Evolutionary conservation across 2,888 invertebrate genomes (phyloP).

Genomic region (Hyposoter dolosus): DNA sequence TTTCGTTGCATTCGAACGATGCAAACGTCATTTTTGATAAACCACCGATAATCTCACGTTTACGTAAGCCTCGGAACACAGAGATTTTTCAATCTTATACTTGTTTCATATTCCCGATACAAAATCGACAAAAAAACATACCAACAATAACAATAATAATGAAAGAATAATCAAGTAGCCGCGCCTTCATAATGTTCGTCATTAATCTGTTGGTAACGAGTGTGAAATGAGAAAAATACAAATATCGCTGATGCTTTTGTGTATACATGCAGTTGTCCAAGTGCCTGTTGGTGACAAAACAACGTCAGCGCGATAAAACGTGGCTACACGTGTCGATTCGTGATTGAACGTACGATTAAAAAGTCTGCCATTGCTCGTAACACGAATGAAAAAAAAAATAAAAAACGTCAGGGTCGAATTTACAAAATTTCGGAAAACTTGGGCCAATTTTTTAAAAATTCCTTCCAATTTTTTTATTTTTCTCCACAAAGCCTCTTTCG

Average conservation of each 20-base stretch:
- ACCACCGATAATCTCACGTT: too few species aligned
- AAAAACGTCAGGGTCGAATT: neutral
- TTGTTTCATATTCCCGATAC: neutral
- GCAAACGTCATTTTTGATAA: too few species aligned
- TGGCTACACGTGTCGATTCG: constrained; percentile 32
- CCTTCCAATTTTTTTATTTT: too few species aligned
- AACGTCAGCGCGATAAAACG: constrained; percentile 7
- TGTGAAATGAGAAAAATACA: neutral
- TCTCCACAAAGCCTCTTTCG: too few species aligned
- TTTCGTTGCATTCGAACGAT: too few species aligned
- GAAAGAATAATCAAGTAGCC: neutral
- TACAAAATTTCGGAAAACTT: too few species aligned
- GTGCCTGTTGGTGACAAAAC: constrained; percentile 25
- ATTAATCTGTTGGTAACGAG: neutral
- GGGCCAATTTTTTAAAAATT: too few species aligned
- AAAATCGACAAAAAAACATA: neutral
- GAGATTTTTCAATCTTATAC: too few species aligned
- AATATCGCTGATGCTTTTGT: neutral
- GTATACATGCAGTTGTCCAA: constrained; percentile 3
- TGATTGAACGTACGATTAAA: constrained; percentile 21
- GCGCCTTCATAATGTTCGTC: neutral
- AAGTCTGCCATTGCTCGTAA: neutral
- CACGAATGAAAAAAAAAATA: neutral
- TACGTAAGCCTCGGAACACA: too few species aligned
- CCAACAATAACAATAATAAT: neutral